Conservation (phyloP, 2,113 vertebrate species). For the Onychostoma macrolepis region DNA sequence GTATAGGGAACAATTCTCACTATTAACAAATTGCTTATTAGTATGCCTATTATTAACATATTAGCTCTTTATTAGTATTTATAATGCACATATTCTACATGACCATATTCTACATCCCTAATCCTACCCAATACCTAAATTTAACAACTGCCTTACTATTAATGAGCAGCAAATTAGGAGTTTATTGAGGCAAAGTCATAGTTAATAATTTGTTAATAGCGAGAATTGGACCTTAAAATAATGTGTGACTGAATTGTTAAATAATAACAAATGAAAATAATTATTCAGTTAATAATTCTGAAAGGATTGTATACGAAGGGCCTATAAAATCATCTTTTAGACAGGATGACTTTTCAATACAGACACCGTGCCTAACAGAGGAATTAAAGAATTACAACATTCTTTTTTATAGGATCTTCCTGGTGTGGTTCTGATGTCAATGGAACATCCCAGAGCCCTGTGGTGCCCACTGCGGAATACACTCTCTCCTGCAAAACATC, state of each 20-base stretch:
- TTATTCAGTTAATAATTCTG: background rate
- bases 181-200: too few relatives aligned
- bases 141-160: too few relatives aligned
- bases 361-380: constrained; percentile 17
- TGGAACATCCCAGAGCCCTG: constrained; percentile 17
- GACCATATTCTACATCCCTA: too few relatives aligned
- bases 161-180: too few relatives aligned
- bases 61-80: too few relatives aligned
- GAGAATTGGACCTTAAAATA: too few relatives aligned
- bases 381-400: constrained; percentile 40
- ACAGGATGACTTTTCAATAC: background rate
- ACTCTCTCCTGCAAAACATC: constrained; percentile 9
- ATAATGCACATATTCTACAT: too few relatives aligned
- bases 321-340: background rate
- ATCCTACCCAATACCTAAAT: too few relatives aligned
- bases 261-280: background rate
- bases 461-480: constrained; percentile 7
- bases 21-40: too few relatives aligned
- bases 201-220: too few relatives aligned
- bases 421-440: constrained; percentile 41
- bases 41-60: too few relatives aligned
- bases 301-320: background rate
- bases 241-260: background rate
- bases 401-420: constrained; percentile 50
- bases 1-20: too few relatives aligned